A percentile compares a stretch with the other conserved stretches of the same genome.
Conservation (phyloP, 1,140 invertebrate genomes). For the Leptonema lineaticorne region DNA sequence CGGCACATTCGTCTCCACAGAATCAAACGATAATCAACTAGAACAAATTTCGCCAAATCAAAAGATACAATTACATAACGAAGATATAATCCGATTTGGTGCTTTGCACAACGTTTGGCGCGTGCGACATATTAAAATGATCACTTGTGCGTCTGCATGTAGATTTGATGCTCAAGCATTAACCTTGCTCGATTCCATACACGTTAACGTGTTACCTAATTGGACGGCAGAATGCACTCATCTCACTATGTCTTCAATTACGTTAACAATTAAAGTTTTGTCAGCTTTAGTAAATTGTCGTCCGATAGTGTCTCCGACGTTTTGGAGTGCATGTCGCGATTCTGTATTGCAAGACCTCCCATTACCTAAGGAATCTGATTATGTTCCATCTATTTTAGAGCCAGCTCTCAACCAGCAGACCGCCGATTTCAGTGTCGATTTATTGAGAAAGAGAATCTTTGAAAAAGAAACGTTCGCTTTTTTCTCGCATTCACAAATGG, state of each 20-base stretch:
- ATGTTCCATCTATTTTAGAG: constrained; percentile 58
- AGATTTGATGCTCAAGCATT: constrained; percentile 47
- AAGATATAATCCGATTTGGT: constrained; percentile 57
- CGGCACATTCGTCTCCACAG: constrained; percentile 51
- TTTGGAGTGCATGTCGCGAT: constrained; percentile 59
- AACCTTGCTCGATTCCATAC: constrained; percentile 46
- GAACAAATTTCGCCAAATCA: constrained; percentile 40
- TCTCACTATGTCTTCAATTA: constrained; percentile 66
- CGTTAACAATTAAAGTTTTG: constrained; percentile 68
- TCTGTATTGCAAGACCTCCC: constrained; percentile 48
- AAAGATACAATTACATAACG: constrained; percentile 47
- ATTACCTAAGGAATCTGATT: constrained; percentile 57
- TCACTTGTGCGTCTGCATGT: constrained; percentile 55
- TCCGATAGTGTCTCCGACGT: constrained; percentile 63
- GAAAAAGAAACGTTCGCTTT: constrained; percentile 63
- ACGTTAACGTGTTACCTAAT: constrained; percentile 50
- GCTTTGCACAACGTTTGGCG: constrained; percentile 55
- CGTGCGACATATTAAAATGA: constrained; percentile 46
- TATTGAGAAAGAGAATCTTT: constrained; percentile 59
- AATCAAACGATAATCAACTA: constrained; percentile 48
- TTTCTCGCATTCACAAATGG: constrained; percentile 59
- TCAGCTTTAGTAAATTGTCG: constrained; percentile 64
- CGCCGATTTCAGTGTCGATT: constrained; percentile 58
- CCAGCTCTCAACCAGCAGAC: constrained; percentile 55
- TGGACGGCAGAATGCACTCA: constrained; percentile 59